phyloP scores from a whole-genome alignment of 2,888 invertebrate genomes.

The Hirtodrosophila duncani region DNA sequence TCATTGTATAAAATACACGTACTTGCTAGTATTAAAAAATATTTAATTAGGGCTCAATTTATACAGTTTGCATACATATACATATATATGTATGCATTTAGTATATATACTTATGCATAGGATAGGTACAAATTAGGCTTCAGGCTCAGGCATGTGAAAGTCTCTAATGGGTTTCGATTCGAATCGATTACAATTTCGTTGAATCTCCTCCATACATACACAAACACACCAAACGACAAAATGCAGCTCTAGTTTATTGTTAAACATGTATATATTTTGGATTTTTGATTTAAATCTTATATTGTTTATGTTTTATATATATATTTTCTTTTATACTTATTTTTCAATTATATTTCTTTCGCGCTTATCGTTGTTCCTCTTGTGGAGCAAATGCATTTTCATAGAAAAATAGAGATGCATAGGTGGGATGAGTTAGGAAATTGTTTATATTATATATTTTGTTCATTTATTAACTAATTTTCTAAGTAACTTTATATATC shows the following conservation, averaged over 20 bases:
- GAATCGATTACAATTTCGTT: constrained; percentile 20
- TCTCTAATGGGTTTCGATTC: constrained; percentile 60
- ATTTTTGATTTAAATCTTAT: constrained; percentile 12
- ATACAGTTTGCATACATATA: constrained; percentile 32
- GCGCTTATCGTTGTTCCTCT: constrained; percentile 32
- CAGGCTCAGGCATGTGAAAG: constrained; percentile 65
- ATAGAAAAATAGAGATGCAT: constrained; percentile 78
- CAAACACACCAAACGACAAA: constrained; percentile 47
- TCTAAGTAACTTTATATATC: constrained; percentile 41
- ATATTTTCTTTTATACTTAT: constrained; percentile 50
- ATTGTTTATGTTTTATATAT: constrained; percentile 23
- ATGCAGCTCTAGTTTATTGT: constrained; percentile 48
- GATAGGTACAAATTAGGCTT: constrained; percentile 76
- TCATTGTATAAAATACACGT: constrained; percentile 60
- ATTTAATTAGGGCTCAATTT: constrained; percentile 59
- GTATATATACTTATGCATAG: constrained; percentile 62
- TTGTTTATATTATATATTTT: constrained; percentile 51
- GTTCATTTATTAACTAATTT: constrained; percentile 8
- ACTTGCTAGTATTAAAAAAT: constrained; percentile 59
- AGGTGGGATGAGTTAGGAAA: constrained; percentile 78
- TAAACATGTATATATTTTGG: constrained; percentile 18
- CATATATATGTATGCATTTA: constrained; percentile 62
- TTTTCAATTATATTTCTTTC: constrained; percentile 25
- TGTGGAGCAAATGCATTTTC: constrained; percentile 60
- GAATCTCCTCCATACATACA: constrained; percentile 22